Percentiles rank a stretch among this genome's conserved stretches.
Conservation (phyloP, 2,888 invertebrate species). For the Lutraria lutraria region DNA sequence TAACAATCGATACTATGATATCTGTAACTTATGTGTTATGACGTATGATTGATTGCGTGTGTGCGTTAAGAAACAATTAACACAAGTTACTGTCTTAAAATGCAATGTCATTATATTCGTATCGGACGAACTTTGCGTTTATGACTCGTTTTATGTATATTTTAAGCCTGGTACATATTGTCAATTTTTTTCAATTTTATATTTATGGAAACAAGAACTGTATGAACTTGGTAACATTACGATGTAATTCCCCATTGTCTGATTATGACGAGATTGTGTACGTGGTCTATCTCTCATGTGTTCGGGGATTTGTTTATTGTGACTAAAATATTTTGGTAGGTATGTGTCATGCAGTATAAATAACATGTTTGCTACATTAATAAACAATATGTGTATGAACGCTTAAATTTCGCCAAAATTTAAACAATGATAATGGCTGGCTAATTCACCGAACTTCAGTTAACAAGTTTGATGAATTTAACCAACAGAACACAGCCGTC, state of each 20-base stretch:
- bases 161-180: background rate
- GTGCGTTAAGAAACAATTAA: background rate
- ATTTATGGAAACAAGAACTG: background rate
- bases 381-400: no score
- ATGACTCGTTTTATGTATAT: background rate
- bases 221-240: background rate
- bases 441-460: background rate
- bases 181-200: background rate
- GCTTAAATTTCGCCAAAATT: background rate
- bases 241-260: background rate
- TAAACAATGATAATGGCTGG: background rate
- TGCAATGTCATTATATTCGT: background rate
- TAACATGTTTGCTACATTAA: no score
- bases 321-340: no score
- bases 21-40: background rate
- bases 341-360: no score
- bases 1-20: background rate
- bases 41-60: background rate
- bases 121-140: background rate
- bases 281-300: no score
- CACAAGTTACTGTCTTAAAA: background rate
- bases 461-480: background rate
- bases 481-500: background rate
- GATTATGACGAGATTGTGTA: no score
- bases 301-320: no score